Evolutionary conservation across 2,888 invertebrate genomes (phyloP).

Genomic region (Epirrita christyi): DNA sequence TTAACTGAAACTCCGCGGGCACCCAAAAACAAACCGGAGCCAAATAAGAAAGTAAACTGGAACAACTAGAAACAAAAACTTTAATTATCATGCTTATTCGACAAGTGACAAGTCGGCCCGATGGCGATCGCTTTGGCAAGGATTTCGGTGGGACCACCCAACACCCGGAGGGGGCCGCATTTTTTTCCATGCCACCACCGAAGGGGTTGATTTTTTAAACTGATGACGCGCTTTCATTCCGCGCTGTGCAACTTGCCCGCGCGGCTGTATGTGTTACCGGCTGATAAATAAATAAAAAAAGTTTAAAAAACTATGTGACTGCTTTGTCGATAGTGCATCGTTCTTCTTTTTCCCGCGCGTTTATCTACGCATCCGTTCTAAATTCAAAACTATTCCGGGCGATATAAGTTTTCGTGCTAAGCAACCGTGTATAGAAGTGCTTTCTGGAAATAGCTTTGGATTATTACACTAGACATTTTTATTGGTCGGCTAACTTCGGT

Average conservation of each 20-base stretch:
- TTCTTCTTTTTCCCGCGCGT: constrained; percentile 67
- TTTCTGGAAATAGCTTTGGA: constrained; percentile 36
- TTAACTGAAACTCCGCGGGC: constrained; percentile 30
- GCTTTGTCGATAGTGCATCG: constrained; percentile 79
- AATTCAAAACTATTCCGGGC: constrained; percentile 52
- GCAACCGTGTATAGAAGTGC: constrained; percentile 37
- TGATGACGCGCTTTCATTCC: constrained; percentile 86
- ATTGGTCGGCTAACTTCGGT: constrained; percentile 40
- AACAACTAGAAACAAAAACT: constrained; percentile 66
- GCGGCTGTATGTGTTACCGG: constrained; percentile 80
- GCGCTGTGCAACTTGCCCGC: constrained; percentile 83
- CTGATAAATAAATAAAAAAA: constrained; percentile 79
- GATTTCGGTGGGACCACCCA: constrained; percentile 79
- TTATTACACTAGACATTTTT: constrained; percentile 40
- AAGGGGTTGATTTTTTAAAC: constrained; percentile 86
- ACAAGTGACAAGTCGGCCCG: constrained; percentile 81
- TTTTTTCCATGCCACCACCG: constrained; percentile 80
- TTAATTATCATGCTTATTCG: constrained; percentile 83
- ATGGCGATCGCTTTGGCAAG: constrained; percentile 83
- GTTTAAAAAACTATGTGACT: constrained; percentile 61
- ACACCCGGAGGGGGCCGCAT: constrained; percentile 71
- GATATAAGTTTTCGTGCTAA: constrained; percentile 38
- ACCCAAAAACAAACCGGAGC: constrained; percentile 28
- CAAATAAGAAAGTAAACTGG: constrained; percentile 35
- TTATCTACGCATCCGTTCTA: constrained; percentile 70